phyloP scores from a whole-genome alignment of 2,113 vertebrate genomes.

The Puffinus mauretanicus region DNA sequence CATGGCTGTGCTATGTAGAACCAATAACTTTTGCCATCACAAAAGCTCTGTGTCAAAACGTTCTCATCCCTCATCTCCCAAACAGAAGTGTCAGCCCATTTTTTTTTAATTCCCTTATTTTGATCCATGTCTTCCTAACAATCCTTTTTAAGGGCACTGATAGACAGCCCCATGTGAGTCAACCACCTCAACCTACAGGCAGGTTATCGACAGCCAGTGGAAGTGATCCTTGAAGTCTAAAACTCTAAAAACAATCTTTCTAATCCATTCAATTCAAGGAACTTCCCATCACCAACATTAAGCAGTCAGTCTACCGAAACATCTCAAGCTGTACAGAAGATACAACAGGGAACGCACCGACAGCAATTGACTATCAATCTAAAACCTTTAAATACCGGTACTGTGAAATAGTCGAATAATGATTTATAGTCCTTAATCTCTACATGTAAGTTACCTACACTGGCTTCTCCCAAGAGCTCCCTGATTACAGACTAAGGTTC shows the following conservation, averaged over 20 bases:
- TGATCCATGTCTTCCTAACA: neutral
- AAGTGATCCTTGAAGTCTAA: neutral
- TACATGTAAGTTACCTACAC: neutral
- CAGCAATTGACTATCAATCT: neutral
- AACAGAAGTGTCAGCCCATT: neutral
- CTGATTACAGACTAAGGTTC: neutral
- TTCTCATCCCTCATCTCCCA: neutral
- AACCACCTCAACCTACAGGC: neutral
- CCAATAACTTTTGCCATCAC: neutral
- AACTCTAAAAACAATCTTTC: neutral
- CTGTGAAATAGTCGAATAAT: neutral
- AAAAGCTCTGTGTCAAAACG: neutral
- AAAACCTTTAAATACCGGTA: neutral
- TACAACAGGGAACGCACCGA: neutral
- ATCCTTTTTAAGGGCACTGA: neutral
- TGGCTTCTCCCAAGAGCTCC: neutral
- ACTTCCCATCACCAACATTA: neutral
- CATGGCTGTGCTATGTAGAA: accelerated
- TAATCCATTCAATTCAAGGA: neutral
- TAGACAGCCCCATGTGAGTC: neutral
- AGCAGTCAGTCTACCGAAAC: neutral
- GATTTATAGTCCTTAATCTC: neutral
- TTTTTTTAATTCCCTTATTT: neutral
- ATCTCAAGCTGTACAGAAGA: neutral
- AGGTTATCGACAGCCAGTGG: neutral